Evolutionary conservation across 2,888 invertebrate species (phyloP), one percentile per base, ranked within the genome.

Genomic region (Dione vanillae): DNA sequence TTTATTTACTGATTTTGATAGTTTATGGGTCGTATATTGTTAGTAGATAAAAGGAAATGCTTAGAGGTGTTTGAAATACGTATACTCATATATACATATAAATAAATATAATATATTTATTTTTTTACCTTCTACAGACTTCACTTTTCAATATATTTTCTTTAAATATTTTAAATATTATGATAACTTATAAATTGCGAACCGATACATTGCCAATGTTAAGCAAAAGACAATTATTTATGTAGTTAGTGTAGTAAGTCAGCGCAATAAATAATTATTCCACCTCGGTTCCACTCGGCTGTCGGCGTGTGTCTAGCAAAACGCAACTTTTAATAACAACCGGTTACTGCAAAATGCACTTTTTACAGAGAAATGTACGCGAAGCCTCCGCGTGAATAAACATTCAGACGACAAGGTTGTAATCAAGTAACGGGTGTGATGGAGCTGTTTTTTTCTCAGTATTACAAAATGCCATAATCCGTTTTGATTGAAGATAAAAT

Each of bases 311-410:
- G 59, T 27, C 67, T 59, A 52, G 35, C 19, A 19, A 27, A 67
- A 20, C 40, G 49, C 51, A 43, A 37, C 56, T 65, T 61, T 45
- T 43, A 61, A 61, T 40, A 47, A 49, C 62, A 68, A 68, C 73
- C 68, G 73, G 73, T 73, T 61, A 19, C 40, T 16, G 51, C 20
- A 35, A 35, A 45, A 61, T 19, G 54, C 49, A 59, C 59, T 70
- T 71, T 70, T 70, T 68, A 47, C 41, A 61, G 67, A 41, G 62
- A 65, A 70, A 65, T 67, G 61, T 70, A 52, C 20, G 41, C 8
- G 27, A 20, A 54, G 51, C 47, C 64, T 56, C 51, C 19, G 43
- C 41, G 49, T 61, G 51, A 66, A 70, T 70, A 66, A 66, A 52
- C 61, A 66, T 49, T 19, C 56, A 54, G 43, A 56, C 41, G 20